Evolutionary conservation across 2,888 invertebrate genomes (phyloP), one percentile per base, ranked within the genome.

Genomic region (Dryobotodes eremita): DNA sequence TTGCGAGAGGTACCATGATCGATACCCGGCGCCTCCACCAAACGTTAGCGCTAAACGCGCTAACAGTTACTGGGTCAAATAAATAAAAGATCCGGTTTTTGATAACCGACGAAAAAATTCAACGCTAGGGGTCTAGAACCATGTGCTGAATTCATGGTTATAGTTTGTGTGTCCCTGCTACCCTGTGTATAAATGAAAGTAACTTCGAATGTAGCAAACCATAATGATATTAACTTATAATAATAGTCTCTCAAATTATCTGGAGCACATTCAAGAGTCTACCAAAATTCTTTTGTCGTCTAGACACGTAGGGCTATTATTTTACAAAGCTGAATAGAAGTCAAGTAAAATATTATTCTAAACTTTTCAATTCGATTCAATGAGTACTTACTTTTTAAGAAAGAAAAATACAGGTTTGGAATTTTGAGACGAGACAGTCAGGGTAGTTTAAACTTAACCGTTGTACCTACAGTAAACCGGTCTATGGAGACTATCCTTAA

Each of bases 1-100:
- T 36, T 95, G 95, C 91, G 96, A 97, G 96, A 97, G 96, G 96
- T 97, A 96, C 96, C 96, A 96, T 96, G 96, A 97, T 97, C 96
- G 96, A 97, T 96, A 96, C 96, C 96, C 96, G 96, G 96, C 96
- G 95, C 96, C 96, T 97, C 96, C 96, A 97, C 31, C 31, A 36
- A 36, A 36, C 31, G 31, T 36, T 36, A 36, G 31, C 3, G 3
- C 3, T 36, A 3, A 36, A 36, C 31, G 31, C 31, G 31, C n/a
- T n/a, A n/a, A n/a, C n/a, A n/a, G n/a, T n/a, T n/a, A n/a, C n/a
- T n/a, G n/a, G n/a, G n/a, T n/a, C n/a, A n/a, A n/a, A n/a, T n/a
- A n/a, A n/a, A n/a, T n/a, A n/a, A n/a, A n/a, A n/a, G n/a, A n/a
- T n/a, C n/a, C n/a, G n/a, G n/a, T n/a, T n/a, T n/a, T n/a, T n/a